Conservation (phyloP, 2,888 invertebrate species). For the Coelinius sp. region DNA sequence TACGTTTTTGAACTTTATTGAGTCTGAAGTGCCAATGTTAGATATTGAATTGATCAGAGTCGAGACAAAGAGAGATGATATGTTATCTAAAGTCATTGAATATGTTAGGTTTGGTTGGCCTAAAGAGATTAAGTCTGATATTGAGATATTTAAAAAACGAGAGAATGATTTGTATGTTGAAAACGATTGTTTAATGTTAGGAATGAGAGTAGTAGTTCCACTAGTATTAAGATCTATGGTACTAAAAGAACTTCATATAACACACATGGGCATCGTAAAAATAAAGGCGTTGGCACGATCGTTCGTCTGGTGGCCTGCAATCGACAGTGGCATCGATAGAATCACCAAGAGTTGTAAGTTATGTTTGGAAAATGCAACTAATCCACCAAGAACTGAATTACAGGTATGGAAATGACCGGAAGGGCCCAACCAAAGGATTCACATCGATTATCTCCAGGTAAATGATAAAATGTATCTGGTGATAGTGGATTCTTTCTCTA, state of each 20-base stretch:
- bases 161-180: neutral
- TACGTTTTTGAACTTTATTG: slow-evolving; percentile 24
- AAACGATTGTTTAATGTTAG: slow-evolving; percentile 35
- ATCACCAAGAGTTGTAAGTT: slow-evolving; percentile 46
- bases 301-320: slow-evolving; percentile 36
- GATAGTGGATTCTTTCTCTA: slow-evolving; percentile 45
- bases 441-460: slow-evolving; percentile 34
- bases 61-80: slow-evolving; percentile 18
- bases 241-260: slow-evolving; percentile 38
- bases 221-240: slow-evolving; percentile 20
- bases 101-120: slow-evolving; percentile 36
- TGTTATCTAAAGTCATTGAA: slow-evolving; percentile 26
- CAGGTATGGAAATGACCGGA: slow-evolving; percentile 25
- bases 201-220: slow-evolving; percentile 41
- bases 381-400: slow-evolving; percentile 14
- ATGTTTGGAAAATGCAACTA: slow-evolving; percentile 41
- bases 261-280: slow-evolving; percentile 38
- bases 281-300: slow-evolving; percentile 41
- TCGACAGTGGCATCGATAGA: slow-evolving; percentile 13
- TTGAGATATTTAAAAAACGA: slow-evolving; percentile 30
- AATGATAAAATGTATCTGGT: slow-evolving; percentile 39
- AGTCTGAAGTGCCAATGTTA: neutral
- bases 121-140: neutral
- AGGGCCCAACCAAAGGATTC: slow-evolving; percentile 15
- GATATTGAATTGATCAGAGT: neutral